phyloP scores from a whole-genome alignment of 2,113 vertebrate species.

The Tretioscincus oriximinensis region DNA sequence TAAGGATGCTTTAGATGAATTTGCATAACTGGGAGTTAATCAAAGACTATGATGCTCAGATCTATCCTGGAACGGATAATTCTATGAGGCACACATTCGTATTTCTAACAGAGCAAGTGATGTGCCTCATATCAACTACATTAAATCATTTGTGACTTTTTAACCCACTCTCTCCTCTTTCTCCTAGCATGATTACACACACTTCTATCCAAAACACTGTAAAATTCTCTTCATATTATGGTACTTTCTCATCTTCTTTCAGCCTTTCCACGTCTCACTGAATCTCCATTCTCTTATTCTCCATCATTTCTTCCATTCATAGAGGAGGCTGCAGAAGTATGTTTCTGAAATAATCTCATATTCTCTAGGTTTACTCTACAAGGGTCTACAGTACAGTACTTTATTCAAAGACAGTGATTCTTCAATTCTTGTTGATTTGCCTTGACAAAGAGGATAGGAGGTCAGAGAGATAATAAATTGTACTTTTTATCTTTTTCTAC shows the following conservation, averaged over 20 bases:
- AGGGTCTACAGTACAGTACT: not conserved
- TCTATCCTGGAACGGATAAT: not conserved
- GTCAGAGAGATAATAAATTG: too few species aligned
- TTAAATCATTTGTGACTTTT: not conserved
- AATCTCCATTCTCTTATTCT: not conserved
- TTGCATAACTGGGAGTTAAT: not conserved
- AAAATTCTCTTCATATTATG: not conserved
- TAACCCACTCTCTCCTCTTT: not conserved
- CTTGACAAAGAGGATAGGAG: too few species aligned
- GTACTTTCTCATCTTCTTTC: not conserved
- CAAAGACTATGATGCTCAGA: not conserved
- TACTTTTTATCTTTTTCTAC: too few species aligned
- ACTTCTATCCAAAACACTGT: too few species aligned
- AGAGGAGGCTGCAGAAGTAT: not conserved
- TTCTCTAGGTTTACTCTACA: not conserved
- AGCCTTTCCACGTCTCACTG: not conserved
- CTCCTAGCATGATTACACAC: not conserved
- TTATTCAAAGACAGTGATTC: not conserved
- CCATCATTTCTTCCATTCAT: not conserved
- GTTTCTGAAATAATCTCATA: not conserved
- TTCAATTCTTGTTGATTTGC: too few species aligned
- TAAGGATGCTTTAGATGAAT: not conserved
- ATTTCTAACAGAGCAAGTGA: not conserved
- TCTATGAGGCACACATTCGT: too few species aligned
- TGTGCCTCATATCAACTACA: not conserved